Base-by-base conservation (phyloP, 2,888 invertebrate genomes). In the Drosophila mayaguana region DNA sequence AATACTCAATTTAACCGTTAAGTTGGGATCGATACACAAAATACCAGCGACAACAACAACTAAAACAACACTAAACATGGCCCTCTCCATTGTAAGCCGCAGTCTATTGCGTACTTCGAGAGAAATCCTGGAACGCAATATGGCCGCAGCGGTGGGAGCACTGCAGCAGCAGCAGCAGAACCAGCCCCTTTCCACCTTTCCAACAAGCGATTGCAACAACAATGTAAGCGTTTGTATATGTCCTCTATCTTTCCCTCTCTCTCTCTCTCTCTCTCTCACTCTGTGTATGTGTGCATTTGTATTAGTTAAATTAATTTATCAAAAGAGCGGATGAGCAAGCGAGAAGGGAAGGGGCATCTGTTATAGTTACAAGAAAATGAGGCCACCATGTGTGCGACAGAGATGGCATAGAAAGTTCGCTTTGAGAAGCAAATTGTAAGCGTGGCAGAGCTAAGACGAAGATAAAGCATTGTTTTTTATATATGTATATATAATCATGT, bases 121-220 rank as follows among this genome's bases (percentile, higher is more conserved):
- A 80, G 91, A 91, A 78, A 81, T 91, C 72, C 76, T 91, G 81
- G 91, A 91, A 74, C 91, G 91, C 78, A 91, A 89, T 81, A 85
- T 90, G 74, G 79, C 81, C 67, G 82, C 82, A 67, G 67, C 88
- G 38, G 64, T 89, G 48, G 80, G 76, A 55, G 80, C 83, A 56
- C 64, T 88, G 63, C 85, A 77, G 20, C 77, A 76, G 25, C 75
- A 60, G 48, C 75, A 57, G 45, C 60, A 53, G 45, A 56, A 53
- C 43, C 61, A 63, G 51, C 60, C 57, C 43, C 61, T 71, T 53
- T 64, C 71, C 68, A 71, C 79, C 54, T 46, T 55, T 42, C 38
- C 72, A 42, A 62, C 54, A 32, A 61, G 60, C 61, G 84, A 87
- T 65, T 78, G 66, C 65, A 80, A 76, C 50, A 75, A 80, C 42